These are phyloP conservation scores for Torymus tubicola DNA, from an alignment of 2,888 invertebrate species.

Conservation along the genomic window DNA sequence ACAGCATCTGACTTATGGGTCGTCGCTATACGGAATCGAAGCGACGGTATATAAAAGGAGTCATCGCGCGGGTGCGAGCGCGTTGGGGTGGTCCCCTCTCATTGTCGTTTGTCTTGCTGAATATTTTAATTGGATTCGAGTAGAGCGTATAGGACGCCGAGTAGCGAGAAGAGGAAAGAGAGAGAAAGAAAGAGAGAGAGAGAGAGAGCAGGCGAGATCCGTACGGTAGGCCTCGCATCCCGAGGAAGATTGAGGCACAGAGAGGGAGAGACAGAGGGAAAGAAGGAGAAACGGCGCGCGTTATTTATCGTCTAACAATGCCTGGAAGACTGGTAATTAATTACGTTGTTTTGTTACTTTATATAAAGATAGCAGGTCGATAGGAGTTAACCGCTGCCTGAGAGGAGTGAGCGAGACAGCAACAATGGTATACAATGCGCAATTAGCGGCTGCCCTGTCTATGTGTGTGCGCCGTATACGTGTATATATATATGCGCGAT, in stretches of 20 bases:
- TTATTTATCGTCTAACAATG: conserved; percentile 76
- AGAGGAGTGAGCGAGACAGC: conserved; percentile 57
- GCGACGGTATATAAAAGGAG: conserved; percentile 55
- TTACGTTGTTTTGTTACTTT: conserved; percentile 76
- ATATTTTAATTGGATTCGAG: conserved; percentile 75
- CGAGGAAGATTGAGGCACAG: conserved; percentile 30
- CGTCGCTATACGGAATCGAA: not conserved
- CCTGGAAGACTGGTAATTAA: conserved; percentile 75
- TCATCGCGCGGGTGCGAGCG: conserved; percentile 43
- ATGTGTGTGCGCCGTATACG: not conserved
- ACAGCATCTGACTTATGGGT: too few species aligned
- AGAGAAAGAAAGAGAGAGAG: not conserved
- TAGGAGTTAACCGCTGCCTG: conserved; percentile 70
- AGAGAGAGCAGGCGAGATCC: conserved; percentile 41
- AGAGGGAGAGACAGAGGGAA: conserved; percentile 28
- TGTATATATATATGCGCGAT: not conserved
- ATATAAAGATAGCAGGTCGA: conserved; percentile 75
- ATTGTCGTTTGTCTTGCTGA: conserved; percentile 76
- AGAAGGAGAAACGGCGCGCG: conserved; percentile 60
- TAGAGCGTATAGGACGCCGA: conserved; percentile 33
- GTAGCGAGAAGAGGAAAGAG: not conserved
- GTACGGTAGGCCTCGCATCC: conserved; percentile 31
- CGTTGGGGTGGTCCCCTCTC: conserved; percentile 62
- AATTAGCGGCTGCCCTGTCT: conserved; percentile 70
- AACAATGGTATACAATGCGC: conserved; percentile 74